Evolutionary conservation across 2,113 vertebrate species (phyloP).

Genomic region (Illadopsis cleaveri): DNA sequence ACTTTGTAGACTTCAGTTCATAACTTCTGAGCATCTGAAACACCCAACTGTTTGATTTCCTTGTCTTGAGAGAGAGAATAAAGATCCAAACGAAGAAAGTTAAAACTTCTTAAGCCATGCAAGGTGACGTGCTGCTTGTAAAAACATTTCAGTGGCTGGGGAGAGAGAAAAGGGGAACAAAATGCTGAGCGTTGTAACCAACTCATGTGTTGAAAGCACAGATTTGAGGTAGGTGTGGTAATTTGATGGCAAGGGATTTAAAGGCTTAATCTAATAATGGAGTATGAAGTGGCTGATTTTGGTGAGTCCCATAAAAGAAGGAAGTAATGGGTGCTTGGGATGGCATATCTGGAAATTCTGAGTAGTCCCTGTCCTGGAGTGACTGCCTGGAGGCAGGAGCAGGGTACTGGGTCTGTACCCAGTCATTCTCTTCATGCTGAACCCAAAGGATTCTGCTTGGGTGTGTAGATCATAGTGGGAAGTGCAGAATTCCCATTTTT

Average conservation of each 20-base stretch:
- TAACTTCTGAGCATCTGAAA: background rate
- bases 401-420: background rate
- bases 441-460: background rate
- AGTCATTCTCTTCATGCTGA: background rate
- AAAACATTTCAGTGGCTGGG: background rate
- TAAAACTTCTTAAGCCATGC: background rate
- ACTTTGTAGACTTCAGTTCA: background rate
- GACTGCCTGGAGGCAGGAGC: background rate
- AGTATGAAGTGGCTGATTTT: background rate
- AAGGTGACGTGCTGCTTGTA: background rate
- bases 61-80: background rate
- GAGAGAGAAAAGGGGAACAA: background rate
- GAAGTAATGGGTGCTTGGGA: background rate
- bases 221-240: background rate
- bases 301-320: background rate
- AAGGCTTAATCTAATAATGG: background rate
- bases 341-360: background rate
- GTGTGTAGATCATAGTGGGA: background rate
- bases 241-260: background rate
- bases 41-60: background rate
- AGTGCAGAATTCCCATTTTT: background rate
- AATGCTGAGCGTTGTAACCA: background rate
- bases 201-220: background rate
- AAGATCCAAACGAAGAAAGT: background rate
- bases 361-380: background rate